phyloP scores from a whole-genome alignment of 2,888 invertebrate species.

The Nephrotoma flavescens region DNA sequence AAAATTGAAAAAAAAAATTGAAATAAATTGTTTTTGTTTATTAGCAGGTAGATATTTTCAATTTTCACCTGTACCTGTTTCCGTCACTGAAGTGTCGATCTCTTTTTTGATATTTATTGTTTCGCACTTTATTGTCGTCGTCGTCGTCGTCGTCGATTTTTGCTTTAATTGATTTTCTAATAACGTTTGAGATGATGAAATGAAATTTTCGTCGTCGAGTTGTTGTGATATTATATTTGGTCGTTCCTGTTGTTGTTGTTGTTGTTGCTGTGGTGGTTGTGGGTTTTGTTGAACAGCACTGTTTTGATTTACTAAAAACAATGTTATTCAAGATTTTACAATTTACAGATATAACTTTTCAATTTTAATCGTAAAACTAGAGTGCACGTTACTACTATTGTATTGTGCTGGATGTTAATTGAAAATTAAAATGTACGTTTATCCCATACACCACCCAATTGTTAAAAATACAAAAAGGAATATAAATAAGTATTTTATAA shows the following conservation, averaged over 20 bases:
- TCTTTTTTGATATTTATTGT: slow-evolving; percentile 7
- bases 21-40: background rate
- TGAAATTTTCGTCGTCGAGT: background rate
- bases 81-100: background rate
- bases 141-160: slow-evolving; percentile 8
- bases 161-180: slow-evolving; percentile 13
- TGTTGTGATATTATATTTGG: background rate
- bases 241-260: background rate
- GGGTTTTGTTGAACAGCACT: slow-evolving; percentile 10
- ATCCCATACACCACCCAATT: background rate
- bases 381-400: background rate
- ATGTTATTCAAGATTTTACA: background rate
- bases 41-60: slow-evolving; percentile 7
- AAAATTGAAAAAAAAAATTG: background rate
- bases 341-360: background rate
- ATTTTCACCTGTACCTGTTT: slow-evolving; percentile 1
- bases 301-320: slow-evolving; percentile 10
- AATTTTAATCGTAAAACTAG: background rate
- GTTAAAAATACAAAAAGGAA: background rate
- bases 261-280: background rate
- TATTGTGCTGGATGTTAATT: background rate
- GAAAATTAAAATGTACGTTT: background rate
- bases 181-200: slow-evolving; percentile 8
- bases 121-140: slow-evolving; percentile 13
- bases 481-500: background rate